Evolutionary conservation across 2,797 vertebrate genomes (phyloP), one percentile per base, ranked within the genome.

Genomic region (Agapornis canus): DNA sequence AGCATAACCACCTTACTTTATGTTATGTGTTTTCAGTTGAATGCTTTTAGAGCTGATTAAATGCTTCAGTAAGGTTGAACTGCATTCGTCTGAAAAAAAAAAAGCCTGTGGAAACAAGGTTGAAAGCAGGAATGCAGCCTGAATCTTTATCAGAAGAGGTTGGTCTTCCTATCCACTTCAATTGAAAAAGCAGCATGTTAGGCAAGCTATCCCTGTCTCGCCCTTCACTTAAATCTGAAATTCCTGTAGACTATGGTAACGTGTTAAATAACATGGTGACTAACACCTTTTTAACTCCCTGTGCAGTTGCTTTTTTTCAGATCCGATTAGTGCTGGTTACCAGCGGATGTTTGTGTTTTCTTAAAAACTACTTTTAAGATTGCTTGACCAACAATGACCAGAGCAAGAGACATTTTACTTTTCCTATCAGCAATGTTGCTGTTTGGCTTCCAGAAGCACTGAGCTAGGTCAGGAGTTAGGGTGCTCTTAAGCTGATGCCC

Each of bases 21-120:
- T 70, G 37, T 31, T n/a, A 42, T 13, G 2, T 35, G 8, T 93
- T 86, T 82, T 94, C 68, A 57, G n/a, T 49, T 82, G n/a, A 84
- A 51, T 83, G 65, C 39, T 69, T 87, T 89, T 86, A 76, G 78
- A 68, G 56, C 25, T 94, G 70, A 54, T 84, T 93, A 88, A 89
- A 27, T 77, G 37, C 20, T 78, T 77, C 31, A 37, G 19, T 83
- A 23, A 56, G 79, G 68, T 51, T n/a, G 69, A 89, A 91, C 60
- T 82, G 23, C n/a, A 7, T 70, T 95, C 60, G 63, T 47, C 49
- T 69, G 68, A 39, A 39, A 39, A 35, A 76, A 85, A 60, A 82
- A 26, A 89, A 52, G 54, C 13, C 31, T 32, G 8, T 57, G 82
- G 56, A 93, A 92, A 49, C 26, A 68, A 64, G 59, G 56, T 45